A percentile compares a stretch with the other conserved stretches of the same genome.
Evolutionary conservation across 2,797 vertebrate species (phyloP).

Genomic region (Masticophis lateralis): DNA sequence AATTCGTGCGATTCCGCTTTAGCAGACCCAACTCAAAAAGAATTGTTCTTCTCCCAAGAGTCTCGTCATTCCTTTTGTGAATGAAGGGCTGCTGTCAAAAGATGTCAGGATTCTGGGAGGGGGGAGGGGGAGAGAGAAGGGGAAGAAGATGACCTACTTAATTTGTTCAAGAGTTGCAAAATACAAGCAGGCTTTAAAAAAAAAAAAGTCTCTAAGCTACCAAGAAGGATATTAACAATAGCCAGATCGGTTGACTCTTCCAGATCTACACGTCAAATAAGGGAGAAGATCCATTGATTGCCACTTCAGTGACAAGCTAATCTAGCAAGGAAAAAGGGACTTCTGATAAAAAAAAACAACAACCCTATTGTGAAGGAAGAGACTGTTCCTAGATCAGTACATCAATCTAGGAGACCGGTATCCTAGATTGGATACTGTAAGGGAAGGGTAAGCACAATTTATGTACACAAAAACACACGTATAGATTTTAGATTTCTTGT

Average conservation of each 20-base stretch:
- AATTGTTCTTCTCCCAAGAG: not conserved
- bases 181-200: not conserved
- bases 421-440: not conserved
- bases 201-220: not conserved
- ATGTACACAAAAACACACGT: slow-evolving; percentile 25
- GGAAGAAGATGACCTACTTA: not conserved
- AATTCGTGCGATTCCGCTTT: not conserved
- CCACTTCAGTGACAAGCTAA: not conserved
- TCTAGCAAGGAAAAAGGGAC: not conserved
- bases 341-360: not conserved
- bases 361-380: not conserved
- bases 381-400: not conserved
- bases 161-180: not conserved
- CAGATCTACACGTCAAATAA: not conserved
- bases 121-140: not conserved
- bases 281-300: not conserved
- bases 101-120: not conserved
- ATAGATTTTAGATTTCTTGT: slow-evolving; percentile 24
- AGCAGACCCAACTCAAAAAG: not conserved
- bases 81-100: slow-evolving; percentile 2
- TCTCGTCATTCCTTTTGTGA: not conserved
- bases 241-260: not conserved
- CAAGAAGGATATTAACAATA: not conserved
- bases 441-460: slow-evolving; percentile 6
- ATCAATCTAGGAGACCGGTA: no score